Percentiles rank a stretch among this genome's conserved stretches.
Conservation (phyloP, 2,113 vertebrate species). For the Muntiacus reevesi region DNA sequence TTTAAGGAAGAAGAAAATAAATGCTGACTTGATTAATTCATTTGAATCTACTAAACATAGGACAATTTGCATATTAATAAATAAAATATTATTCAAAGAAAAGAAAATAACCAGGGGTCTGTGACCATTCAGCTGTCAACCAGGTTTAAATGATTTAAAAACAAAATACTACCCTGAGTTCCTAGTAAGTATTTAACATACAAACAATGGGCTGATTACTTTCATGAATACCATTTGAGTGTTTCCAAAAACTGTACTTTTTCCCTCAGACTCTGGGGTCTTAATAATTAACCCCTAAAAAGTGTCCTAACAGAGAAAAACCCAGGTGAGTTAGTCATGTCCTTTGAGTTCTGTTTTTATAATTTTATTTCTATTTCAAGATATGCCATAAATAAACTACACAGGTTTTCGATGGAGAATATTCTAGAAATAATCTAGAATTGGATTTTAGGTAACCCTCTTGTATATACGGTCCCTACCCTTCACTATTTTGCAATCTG, state of each 20-base stretch:
- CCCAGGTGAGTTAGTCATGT: not conserved
- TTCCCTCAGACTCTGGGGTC: not conserved
- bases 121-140: not conserved
- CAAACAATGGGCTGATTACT: not conserved
- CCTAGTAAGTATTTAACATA: not conserved
- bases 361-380: not conserved
- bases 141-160: not conserved
- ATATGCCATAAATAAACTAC: not conserved
- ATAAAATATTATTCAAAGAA: not conserved
- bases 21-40: no score
- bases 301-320: not conserved
- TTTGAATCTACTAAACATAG: not conserved
- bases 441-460: no score
- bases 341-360: fast-evolving
- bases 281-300: not conserved
- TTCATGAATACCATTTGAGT: not conserved
- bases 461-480: not conserved
- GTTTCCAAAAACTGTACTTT: not conserved
- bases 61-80: not conserved
- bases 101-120: not conserved
- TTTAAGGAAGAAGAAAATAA: not conserved
- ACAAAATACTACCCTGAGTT: not conserved
- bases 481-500: not conserved
- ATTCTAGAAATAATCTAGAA: not conserved
- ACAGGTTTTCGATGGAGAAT: not conserved